Evolutionary conservation across 2,888 invertebrate genomes (phyloP).

Genomic region (Ormyrus nitidulus): DNA sequence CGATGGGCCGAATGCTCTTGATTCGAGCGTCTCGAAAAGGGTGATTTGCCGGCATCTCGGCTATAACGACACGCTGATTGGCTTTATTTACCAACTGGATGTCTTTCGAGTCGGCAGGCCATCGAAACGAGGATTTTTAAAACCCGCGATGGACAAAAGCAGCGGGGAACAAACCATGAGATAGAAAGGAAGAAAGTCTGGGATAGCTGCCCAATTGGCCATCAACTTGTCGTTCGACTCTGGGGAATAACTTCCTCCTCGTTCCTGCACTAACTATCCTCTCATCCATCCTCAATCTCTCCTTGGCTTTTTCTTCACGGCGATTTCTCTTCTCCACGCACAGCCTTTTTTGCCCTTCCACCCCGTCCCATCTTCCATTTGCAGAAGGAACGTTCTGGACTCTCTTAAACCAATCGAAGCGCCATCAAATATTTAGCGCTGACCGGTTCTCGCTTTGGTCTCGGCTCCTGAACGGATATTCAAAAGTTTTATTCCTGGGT

Average conservation of each 20-base stretch:
- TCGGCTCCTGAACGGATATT: too few relatives aligned
- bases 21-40: constrained; percentile 1
- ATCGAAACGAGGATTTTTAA: constrained; percentile 30
- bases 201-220: constrained; percentile 70
- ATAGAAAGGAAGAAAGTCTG: constrained; percentile 58
- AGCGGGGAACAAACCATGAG: constrained; percentile 43
- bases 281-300: constrained; percentile 54
- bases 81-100: constrained; percentile 65
- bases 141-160: constrained; percentile 3
- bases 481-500: neutral
- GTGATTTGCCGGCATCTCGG: constrained; percentile 38
- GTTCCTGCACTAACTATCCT: constrained; percentile 62
- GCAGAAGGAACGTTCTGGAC: constrained; percentile 55
- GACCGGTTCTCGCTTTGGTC: constrained; percentile 60
- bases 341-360: constrained; percentile 35
- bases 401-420: constrained; percentile 73
- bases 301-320: constrained; percentile 42
- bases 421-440: constrained; percentile 74
- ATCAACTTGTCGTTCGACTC: constrained; percentile 65
- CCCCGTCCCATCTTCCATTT: constrained; percentile 50
- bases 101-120: constrained; percentile 8
- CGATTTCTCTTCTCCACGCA: constrained; percentile 51
- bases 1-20: neutral
- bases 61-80: constrained; percentile 66
- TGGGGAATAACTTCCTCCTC: constrained; percentile 65